Evolutionary conservation across 2,888 invertebrate genomes (phyloP).

Genomic region (Ommatoiulus sabulosus): DNA sequence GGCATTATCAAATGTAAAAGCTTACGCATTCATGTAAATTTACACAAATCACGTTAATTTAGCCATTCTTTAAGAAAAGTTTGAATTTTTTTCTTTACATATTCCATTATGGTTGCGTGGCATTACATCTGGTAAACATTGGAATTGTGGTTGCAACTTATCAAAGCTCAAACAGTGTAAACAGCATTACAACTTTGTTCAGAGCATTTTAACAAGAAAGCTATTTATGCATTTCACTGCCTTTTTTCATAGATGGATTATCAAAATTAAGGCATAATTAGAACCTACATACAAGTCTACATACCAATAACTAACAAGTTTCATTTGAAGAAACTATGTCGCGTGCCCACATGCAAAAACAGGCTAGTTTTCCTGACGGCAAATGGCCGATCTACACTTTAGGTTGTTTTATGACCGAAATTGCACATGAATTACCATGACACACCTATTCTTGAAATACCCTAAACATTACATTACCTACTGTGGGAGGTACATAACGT

Average conservation of each 20-base stretch:
- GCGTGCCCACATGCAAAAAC: too few species aligned
- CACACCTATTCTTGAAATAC: conserved; percentile 32
- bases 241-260: not conserved
- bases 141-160: conserved; percentile 13
- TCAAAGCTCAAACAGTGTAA: not conserved
- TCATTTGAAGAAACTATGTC: not conserved
- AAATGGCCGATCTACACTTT: not conserved
- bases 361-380: not conserved
- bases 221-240: not conserved
- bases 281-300: too few species aligned
- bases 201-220: not conserved
- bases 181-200: too few species aligned
- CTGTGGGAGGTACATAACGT: conserved; percentile 15
- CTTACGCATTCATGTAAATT: not conserved
- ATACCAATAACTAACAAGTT: not conserved
- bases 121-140: conserved; percentile 20
- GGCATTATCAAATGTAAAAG: not conserved
- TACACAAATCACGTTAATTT: not conserved
- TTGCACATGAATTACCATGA: not conserved
- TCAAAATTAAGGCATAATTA: not conserved
- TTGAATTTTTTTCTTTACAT: not conserved
- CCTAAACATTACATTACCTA: not conserved
- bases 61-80: not conserved
- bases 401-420: not conserved
- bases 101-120: not conserved